A percentile compares a stretch with the other conserved stretches of the same genome.
These are phyloP conservation scores for Melopsittacus undulatus DNA, from an alignment of 2,797 vertebrate genomes.

Conservation along the genomic window DNA sequence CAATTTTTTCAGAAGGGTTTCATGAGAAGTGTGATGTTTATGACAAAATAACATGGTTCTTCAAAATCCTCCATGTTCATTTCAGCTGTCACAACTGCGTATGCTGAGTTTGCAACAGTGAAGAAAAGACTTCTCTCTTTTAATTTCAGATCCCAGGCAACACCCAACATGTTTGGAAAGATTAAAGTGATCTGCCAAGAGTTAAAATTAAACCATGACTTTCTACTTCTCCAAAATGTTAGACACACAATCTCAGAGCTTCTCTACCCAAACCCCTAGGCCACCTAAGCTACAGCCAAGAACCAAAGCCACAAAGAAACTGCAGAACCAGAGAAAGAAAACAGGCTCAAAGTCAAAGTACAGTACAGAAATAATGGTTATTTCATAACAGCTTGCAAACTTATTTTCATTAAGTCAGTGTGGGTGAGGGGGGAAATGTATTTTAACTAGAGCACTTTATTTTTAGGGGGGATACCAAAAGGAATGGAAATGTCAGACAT, in stretches of 20 bases:
- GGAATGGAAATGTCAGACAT: not conserved
- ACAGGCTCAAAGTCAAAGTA: not conserved
- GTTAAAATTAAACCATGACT: slow-evolving; percentile 18
- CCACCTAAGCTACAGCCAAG: not conserved
- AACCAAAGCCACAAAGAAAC: not conserved
- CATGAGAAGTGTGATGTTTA: not conserved
- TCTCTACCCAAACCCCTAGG: not conserved
- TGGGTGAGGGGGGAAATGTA: not conserved
- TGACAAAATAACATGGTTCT: not conserved
- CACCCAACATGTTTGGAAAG: not conserved
- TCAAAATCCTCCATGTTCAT: not conserved
- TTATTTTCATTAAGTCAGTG: not conserved
- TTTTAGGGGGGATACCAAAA: slow-evolving; percentile 5
- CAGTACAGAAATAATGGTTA: not conserved
- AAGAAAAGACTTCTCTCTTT: not conserved
- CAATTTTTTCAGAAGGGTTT: not conserved
- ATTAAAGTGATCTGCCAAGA: not conserved
- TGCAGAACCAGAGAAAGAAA: not conserved
- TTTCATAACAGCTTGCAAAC: not conserved
- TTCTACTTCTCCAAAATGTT: not conserved
- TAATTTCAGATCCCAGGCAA: not conserved
- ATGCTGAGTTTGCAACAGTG: not conserved
- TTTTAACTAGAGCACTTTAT: slow-evolving; percentile 1
- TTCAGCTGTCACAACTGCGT: not conserved
- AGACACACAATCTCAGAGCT: not conserved